Base-by-base conservation (phyloP, 1,140 invertebrate species). In the Scylla paramamosain region DNA sequence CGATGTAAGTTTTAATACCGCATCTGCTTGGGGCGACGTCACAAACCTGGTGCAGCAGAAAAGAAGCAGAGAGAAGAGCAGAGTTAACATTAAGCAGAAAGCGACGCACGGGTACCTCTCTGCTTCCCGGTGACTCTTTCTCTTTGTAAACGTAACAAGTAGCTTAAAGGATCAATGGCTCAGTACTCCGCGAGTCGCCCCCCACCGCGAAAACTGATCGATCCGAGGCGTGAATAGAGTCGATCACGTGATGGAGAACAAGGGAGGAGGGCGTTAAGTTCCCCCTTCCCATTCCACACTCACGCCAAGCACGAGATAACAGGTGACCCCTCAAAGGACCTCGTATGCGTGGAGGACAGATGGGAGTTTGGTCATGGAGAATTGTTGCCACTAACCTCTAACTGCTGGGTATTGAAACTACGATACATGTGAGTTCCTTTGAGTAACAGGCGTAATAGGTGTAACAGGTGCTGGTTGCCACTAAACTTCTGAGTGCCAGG, bases 181-280 rank as follows among this genome's bases (percentile, higher is more conserved):
- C 67, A 77, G 67, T 20, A 25, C 67, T 25, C 20, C 67, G 8
- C 52, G 52, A 12, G 0, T 48, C 31, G 87, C 3, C 87, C 87
- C 87, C 87, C 46, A n/a, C 14, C 20, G 39, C 39, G 87, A 89
- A 89, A 89, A 89, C 39, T 25, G 39, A 89, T 89, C 39, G 87
- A 89, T 48, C 87, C 39, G 14, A 4, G 3, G 39, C 20, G 87
- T n/a, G 87, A 48, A 48, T 32, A 7, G 39, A 89, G 87, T 45
- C 87, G 46, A 89, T 89, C 87, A 89, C 87, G 31, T 89, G 32
- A 89, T 0, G 87, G n/a, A 88, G 31, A 29, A 20, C 32, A 45
- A 89, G 39, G 39, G 87, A 7, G 2, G 31, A 32, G 83, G 52
- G 0, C 16, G 52, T 59, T 39, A 39, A 39, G 1, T 39, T 39